Conservation (phyloP, 2,888 invertebrate genomes). For the Tupiocoris notatus region DNA sequence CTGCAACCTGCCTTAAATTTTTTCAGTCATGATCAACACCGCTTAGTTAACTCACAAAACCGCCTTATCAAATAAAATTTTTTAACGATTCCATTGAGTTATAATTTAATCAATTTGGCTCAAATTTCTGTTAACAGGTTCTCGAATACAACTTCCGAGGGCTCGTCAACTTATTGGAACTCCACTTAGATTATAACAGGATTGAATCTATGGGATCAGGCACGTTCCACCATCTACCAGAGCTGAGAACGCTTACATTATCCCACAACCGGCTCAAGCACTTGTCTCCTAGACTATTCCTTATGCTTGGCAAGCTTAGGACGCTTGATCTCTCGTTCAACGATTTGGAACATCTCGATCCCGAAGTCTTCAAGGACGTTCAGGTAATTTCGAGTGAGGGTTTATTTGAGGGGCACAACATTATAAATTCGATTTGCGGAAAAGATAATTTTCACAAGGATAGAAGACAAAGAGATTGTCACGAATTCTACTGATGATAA, state of each 20-base stretch:
- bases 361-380: slow-evolving; percentile 75
- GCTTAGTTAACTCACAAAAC: too few relatives aligned
- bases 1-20: too few relatives aligned
- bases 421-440: too few relatives aligned
- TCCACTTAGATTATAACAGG: slow-evolving; percentile 71
- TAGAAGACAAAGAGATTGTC: too few relatives aligned
- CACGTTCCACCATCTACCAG: slow-evolving; percentile 70
- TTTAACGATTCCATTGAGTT: too few relatives aligned
- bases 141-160: slow-evolving; percentile 64
- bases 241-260: slow-evolving; percentile 66
- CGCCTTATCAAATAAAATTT: too few relatives aligned
- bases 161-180: slow-evolving; percentile 67
- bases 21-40: too few relatives aligned
- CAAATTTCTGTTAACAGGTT: slow-evolving; percentile 31
- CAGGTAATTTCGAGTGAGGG: too few relatives aligned
- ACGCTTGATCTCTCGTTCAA: slow-evolving; percentile 74
- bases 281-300: slow-evolving; percentile 57
- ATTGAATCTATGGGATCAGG: slow-evolving; percentile 74
- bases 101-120: background rate
- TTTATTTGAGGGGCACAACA: too few relatives aligned
- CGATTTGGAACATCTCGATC: slow-evolving; percentile 69
- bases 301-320: slow-evolving; percentile 69
- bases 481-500: too few relatives aligned
- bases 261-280: slow-evolving; percentile 56
- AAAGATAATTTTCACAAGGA: too few relatives aligned